Conservation (phyloP, 2,797 vertebrate genomes). For the Danio choprae region DNA sequence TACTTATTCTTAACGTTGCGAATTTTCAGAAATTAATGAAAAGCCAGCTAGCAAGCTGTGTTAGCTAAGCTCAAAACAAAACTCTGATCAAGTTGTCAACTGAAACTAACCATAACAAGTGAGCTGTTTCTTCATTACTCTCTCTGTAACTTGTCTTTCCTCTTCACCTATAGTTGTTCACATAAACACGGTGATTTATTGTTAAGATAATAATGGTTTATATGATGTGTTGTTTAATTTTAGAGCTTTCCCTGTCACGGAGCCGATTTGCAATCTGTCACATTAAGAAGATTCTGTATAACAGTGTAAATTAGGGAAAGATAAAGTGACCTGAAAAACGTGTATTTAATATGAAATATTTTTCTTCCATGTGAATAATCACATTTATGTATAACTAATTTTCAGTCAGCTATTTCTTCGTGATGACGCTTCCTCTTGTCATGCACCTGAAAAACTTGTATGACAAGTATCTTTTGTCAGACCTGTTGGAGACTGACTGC, state of each 20-base stretch:
- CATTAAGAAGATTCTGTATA: not conserved
- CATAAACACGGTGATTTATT: not conserved
- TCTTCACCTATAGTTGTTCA: not conserved
- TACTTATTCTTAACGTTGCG: not conserved
- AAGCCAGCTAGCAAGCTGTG: constrained; percentile 6
- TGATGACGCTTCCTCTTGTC: constrained; percentile 61
- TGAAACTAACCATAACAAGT: not conserved
- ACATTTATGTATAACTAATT: constrained; percentile 14
- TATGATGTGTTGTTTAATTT: not conserved
- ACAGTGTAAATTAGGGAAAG: not conserved
- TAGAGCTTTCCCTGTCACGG: not conserved
- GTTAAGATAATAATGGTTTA: not conserved
- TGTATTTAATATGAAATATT: no score
- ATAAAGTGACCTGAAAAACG: not conserved
- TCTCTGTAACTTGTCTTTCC: not conserved
- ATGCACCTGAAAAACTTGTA: constrained; percentile 75
- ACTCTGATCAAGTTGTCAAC: constrained; percentile 22
- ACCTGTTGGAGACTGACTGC: constrained; percentile 64
- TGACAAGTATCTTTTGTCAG: constrained; percentile 67
- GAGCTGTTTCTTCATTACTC: not conserved
- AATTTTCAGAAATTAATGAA: constrained; percentile 5
- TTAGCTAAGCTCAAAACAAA: constrained; percentile 37
- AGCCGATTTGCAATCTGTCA: not conserved
- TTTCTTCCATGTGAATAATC: not conserved
- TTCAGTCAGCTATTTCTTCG: constrained; percentile 53